phyloP scores from a whole-genome alignment of 2,113 vertebrate genomes.

The Saccopteryx leptura region DNA sequence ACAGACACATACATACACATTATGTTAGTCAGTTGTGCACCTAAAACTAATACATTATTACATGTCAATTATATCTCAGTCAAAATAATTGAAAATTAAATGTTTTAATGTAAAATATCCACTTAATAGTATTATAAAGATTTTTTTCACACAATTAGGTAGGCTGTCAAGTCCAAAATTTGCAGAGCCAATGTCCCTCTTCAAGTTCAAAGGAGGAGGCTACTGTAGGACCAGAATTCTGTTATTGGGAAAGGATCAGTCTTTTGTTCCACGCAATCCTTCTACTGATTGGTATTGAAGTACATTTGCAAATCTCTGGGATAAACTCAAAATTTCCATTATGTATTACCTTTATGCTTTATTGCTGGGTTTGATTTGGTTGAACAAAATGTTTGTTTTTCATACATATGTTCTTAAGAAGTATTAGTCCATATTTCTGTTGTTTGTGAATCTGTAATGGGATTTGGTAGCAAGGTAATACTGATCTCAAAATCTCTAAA shows the following conservation, averaged over 20 bases:
- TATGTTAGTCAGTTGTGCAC: neutral
- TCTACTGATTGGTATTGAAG: neutral
- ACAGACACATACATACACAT: no score
- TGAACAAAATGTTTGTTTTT: neutral
- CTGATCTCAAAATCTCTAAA: neutral
- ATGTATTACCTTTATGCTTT: neutral
- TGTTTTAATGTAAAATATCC: neutral
- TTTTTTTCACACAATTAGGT: neutral
- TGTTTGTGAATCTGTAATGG: neutral
- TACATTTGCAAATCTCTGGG: neutral
- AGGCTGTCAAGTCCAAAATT: neutral
- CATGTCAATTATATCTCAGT: neutral
- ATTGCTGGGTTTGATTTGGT: neutral
- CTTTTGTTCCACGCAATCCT: neutral
- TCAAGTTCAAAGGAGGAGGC: neutral
- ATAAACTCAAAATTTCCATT: neutral
- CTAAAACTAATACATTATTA: neutral
- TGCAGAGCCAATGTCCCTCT: neutral
- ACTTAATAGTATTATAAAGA: neutral
- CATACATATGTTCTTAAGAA: neutral
- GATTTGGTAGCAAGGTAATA: neutral
- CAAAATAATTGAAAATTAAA: neutral
- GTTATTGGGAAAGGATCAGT: neutral
- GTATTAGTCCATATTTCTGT: neutral
- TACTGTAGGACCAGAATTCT: neutral